Evolutionary conservation across 2,113 vertebrate genomes (phyloP).

Genomic region (Dasypus novemcinctus): DNA sequence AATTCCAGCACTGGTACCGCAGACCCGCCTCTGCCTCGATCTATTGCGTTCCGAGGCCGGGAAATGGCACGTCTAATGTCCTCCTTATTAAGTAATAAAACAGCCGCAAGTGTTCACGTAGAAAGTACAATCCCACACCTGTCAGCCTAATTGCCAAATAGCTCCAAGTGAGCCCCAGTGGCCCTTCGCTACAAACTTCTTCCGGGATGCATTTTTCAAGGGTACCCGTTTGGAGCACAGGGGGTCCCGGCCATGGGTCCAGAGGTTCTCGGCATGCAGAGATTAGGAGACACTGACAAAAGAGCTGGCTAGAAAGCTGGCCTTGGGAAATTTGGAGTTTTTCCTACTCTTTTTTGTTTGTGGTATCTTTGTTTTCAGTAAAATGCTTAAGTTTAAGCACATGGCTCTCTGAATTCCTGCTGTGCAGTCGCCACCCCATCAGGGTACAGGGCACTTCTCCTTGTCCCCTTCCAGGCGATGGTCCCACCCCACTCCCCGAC

Average conservation of each 20-base stretch:
- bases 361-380: not conserved
- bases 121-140: not conserved
- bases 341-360: not conserved
- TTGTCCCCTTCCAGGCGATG: not conserved
- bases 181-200: not conserved
- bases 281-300: not conserved
- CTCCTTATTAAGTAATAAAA: constrained; percentile 57
- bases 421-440: fast-evolving
- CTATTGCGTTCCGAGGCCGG: not conserved
- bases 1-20: constrained; percentile 71
- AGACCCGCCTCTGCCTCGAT: constrained; percentile 31
- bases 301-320: not conserved
- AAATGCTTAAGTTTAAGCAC: not conserved
- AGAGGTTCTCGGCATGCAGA: not conserved
- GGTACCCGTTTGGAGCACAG: fast-evolving
- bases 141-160: not conserved
- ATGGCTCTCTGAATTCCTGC: not conserved
- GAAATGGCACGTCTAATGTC: constrained; percentile 29
- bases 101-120: not conserved
- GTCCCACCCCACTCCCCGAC: no score
- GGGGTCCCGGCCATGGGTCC: not conserved
- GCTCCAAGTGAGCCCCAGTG: not conserved
- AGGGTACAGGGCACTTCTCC: no score
- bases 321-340: not conserved
- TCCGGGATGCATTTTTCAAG: not conserved